A percentile compares a stretch with the other conserved stretches of the same genome.
Conservation (phyloP, 2,888 invertebrate species). For the Troglohyphantes excavatus region DNA sequence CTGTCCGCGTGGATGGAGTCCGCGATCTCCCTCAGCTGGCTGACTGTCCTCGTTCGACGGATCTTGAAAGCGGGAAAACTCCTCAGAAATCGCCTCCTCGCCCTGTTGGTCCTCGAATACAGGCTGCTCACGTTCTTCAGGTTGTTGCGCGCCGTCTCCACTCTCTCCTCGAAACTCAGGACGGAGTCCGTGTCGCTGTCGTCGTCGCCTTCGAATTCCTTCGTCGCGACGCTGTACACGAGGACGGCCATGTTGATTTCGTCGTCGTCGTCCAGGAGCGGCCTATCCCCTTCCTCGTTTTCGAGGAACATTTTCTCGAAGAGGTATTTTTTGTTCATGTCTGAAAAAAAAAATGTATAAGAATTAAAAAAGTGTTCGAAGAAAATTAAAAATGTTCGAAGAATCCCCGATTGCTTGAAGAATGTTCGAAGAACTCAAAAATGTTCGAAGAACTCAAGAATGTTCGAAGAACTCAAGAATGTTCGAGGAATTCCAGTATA, state of each 20-base stretch:
- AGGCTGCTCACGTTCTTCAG: background rate
- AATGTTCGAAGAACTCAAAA: too few species aligned
- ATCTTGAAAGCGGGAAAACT: background rate
- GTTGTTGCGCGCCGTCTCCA: background rate
- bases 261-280: background rate
- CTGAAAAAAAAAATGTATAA: too few species aligned
- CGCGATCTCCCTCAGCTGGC: background rate
- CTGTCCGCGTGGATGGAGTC: background rate
- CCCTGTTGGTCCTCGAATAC: background rate
- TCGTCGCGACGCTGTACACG: background rate
- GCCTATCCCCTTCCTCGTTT: too few species aligned
- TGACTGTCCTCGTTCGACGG: background rate
- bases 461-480: too few species aligned
- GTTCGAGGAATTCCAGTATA: too few species aligned
- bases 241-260: background rate
- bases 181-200: background rate
- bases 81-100: background rate
- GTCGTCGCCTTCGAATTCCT: background rate
- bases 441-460: too few species aligned
- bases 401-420: too few species aligned
- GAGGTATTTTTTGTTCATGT: too few species aligned
- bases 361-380: too few species aligned
- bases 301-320: too few species aligned
- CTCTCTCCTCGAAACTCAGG: background rate
- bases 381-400: background rate